Conservation (phyloP, 2,888 invertebrate genomes). For the Scaptomyza tumidula region DNA sequence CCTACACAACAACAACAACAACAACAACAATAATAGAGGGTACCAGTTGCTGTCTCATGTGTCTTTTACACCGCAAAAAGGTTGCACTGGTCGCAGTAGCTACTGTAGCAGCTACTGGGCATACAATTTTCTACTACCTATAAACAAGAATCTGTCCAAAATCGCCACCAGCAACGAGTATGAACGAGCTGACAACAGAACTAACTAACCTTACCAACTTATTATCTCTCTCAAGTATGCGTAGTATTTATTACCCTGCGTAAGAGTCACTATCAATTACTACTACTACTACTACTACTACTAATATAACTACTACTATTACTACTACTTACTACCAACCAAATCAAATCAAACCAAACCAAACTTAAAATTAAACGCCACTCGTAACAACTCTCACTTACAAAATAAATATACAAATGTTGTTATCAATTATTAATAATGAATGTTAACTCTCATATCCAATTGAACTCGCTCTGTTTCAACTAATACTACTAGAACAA, state of each 20-base stretch:
- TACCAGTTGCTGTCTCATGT: constrained; percentile 61
- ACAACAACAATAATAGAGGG: constrained; percentile 9
- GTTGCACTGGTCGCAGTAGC: constrained; percentile 77
- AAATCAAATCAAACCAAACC: not conserved
- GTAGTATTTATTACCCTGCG: constrained; percentile 55
- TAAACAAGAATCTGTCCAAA: constrained; percentile 84
- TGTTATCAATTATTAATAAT: constrained; percentile 22
- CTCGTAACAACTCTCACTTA: constrained; percentile 75
- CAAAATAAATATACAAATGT: constrained; percentile 31
- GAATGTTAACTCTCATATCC: constrained; percentile 73
- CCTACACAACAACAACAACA: constrained; percentile 18
- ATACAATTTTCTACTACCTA: constrained; percentile 82
- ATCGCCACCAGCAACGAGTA: constrained; percentile 50
- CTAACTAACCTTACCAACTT: constrained; percentile 17
- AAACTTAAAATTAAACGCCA: constrained; percentile 51
- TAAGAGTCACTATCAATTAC: constrained; percentile 60
- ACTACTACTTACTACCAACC: constrained; percentile 37
- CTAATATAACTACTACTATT: constrained; percentile 28
- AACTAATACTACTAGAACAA: constrained; percentile 42
- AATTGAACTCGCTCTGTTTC: constrained; percentile 83
- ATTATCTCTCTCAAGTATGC: constrained; percentile 59
- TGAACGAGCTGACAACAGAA: constrained; percentile 19
- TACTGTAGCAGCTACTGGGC: constrained; percentile 74
- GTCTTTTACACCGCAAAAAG: constrained; percentile 83
- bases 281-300: constrained; percentile 10